These are phyloP conservation scores for Mycteria americana DNA, from an alignment of 2,797 vertebrate species.

Conservation along the genomic window DNA sequence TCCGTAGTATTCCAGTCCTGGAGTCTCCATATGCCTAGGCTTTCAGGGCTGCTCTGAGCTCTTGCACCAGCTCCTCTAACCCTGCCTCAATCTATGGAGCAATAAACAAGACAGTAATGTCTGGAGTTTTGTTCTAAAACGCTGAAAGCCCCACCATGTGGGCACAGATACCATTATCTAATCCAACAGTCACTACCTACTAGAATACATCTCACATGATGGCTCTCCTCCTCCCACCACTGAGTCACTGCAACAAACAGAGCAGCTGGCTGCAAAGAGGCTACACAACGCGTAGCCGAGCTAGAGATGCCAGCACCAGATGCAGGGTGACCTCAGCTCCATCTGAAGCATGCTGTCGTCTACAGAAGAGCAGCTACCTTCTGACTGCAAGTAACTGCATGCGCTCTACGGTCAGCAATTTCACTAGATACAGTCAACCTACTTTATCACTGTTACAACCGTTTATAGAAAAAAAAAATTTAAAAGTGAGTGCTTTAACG, in stretches of 20 bases:
- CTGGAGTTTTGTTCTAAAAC: not conserved
- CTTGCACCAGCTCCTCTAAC: not conserved
- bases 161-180: constrained; percentile 51
- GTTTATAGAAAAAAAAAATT: not conserved
- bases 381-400: not conserved
- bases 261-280: constrained; percentile 40
- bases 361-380: not conserved
- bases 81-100: not conserved
- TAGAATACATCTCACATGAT: constrained; percentile 46
- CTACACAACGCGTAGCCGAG: not conserved
- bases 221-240: constrained; percentile 43
- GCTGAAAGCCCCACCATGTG: constrained; percentile 12
- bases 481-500: not conserved
- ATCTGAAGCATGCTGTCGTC: not conserved
- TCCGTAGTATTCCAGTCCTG: not conserved
- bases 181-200: constrained; percentile 40
- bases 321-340: constrained; percentile 31
- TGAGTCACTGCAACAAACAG: constrained; percentile 5
- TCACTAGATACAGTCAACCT: not conserved
- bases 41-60: not conserved
- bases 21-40: rapidly evolving
- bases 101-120: not conserved
- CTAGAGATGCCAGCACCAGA: not conserved
- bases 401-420: not conserved
- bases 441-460: not conserved